A percentile compares a stretch with the other conserved stretches of the same genome.
These are phyloP conservation scores for Tychaedon coryphoeus DNA, from an alignment of 2,113 vertebrate genomes.

Conservation along the genomic window DNA sequence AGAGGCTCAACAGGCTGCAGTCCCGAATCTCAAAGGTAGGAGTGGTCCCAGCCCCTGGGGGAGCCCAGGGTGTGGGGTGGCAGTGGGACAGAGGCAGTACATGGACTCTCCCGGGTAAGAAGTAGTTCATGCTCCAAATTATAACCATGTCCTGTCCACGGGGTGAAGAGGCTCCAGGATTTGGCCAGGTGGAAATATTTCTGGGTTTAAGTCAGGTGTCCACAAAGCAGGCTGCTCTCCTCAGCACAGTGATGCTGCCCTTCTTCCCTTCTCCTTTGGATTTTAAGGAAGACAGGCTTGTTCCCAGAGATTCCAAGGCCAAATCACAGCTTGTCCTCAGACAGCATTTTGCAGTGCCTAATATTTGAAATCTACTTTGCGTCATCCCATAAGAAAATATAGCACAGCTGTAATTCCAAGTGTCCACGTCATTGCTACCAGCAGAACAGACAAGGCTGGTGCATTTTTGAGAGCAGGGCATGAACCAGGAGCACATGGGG, in stretches of 20 bases:
- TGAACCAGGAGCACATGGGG: rapidly evolving
- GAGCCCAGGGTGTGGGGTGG: neutral
- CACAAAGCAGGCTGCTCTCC: neutral
- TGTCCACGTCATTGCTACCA: neutral
- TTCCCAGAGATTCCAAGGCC: neutral
- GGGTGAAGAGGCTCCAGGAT: rapidly evolving
- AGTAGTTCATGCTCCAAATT: neutral
- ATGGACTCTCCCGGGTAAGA: rapidly evolving
- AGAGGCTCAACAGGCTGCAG: neutral
- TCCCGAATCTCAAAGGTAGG: neutral
- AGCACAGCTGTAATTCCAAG: neutral
- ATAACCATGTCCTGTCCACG: rapidly evolving
- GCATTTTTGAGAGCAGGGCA: neutral
- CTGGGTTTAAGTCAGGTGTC: neutral
- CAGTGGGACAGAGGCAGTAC: neutral
- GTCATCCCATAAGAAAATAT: neutral
- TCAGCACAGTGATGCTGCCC: neutral
- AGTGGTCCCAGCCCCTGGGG: neutral
- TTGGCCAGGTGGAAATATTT: neutral
- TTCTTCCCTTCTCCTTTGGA: neutral
- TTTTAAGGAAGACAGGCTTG: neutral
- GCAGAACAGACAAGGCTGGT: neutral
- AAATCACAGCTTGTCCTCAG: neutral
- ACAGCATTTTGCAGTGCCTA: neutral
- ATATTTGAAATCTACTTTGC: neutral